These are phyloP conservation scores for Brachypteracias leptosomus DNA, from an alignment of 2,113 vertebrate genomes.

Conservation along the genomic window DNA sequence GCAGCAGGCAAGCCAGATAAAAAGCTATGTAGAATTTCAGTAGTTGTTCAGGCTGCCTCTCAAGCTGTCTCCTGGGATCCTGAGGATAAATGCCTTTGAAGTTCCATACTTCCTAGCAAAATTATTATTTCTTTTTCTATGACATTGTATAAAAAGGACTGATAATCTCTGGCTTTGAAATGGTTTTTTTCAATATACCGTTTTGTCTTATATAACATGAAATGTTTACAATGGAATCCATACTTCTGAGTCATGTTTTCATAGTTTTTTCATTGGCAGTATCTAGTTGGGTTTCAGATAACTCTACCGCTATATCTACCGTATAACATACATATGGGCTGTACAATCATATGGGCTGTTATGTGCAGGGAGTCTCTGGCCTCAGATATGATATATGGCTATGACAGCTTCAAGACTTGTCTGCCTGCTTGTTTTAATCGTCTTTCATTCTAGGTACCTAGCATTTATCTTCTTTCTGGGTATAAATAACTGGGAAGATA, in stretches of 20 bases:
- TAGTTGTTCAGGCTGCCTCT: background rate
- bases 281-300: background rate
- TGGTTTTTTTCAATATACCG: background rate
- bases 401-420: background rate
- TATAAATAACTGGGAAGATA: background rate
- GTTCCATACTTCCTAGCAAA: background rate
- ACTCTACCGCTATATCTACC: background rate
- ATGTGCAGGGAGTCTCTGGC: background rate
- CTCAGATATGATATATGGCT: background rate
- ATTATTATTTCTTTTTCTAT: background rate
- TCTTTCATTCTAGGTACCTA: background rate
- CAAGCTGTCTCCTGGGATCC: background rate
- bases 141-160: background rate
- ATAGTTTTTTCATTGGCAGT: background rate
- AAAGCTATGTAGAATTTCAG: background rate
- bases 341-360: background rate
- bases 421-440: background rate
- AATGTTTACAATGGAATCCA: background rate
- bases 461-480: background rate
- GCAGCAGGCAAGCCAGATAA: background rate
- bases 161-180: background rate
- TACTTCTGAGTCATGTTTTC: background rate
- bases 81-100: background rate
- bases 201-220: background rate
- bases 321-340: too few relatives aligned